Evolutionary conservation across 2,888 invertebrate genomes (phyloP).

Genomic region (Agrochola macilenta): DNA sequence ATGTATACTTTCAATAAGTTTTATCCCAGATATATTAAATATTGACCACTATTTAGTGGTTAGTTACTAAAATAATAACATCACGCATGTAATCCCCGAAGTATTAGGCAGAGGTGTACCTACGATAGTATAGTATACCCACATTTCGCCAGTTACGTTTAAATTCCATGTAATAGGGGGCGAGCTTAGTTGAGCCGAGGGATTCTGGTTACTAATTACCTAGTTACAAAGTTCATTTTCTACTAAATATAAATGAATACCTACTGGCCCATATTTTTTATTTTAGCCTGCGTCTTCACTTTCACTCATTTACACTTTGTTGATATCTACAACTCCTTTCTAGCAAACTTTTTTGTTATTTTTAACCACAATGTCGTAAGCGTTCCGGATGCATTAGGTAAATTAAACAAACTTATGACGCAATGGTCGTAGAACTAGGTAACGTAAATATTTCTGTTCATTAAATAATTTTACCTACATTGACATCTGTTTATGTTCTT

Average conservation of each 20-base stretch:
- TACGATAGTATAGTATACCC: too few relatives aligned
- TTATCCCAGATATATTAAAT: too few relatives aligned
- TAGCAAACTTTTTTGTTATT: slow-evolving; percentile 46
- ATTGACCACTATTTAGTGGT: neutral
- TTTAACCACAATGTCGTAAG: slow-evolving; percentile 60
- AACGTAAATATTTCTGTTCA: slow-evolving; percentile 64
- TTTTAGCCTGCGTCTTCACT: neutral
- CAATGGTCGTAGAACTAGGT: slow-evolving; percentile 55
- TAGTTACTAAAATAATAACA: neutral
- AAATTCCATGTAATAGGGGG: too few relatives aligned
- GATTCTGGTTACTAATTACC: neutral
- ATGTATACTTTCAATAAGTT: too few relatives aligned
- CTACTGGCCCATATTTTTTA: neutral
- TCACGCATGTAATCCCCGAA: too few relatives aligned
- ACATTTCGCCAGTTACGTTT: too few relatives aligned
- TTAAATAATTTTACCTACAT: slow-evolving; percentile 61
- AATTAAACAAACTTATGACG: slow-evolving; percentile 51
- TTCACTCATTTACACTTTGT: neutral
- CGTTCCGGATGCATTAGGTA: slow-evolving; percentile 53
- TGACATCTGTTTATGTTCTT: slow-evolving; percentile 26
- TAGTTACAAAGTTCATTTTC: neutral
- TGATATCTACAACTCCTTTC: slow-evolving; percentile 18
- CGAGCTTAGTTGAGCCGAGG: too few relatives aligned
- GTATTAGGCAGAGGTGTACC: too few relatives aligned
- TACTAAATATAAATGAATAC: neutral